These are phyloP conservation scores for Drosophila elegans DNA, from an alignment of 1,140 invertebrate genomes.

Conservation along the genomic window DNA sequence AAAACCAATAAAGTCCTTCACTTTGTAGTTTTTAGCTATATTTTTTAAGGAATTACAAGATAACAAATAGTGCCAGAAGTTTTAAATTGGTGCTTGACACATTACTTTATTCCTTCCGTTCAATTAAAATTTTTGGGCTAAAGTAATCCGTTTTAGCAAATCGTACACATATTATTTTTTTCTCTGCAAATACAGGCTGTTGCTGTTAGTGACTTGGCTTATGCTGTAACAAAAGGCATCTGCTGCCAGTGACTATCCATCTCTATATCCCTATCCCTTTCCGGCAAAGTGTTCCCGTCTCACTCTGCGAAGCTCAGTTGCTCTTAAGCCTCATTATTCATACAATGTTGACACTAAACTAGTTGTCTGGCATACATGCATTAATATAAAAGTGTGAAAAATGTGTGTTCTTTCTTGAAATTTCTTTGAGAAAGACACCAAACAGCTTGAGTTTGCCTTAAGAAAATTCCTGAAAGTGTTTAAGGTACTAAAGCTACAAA, in stretches of 20 bases:
- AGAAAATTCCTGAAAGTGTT: neutral
- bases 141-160: no score
- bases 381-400: conserved; percentile 50
- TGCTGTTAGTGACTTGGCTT: conserved; percentile 52
- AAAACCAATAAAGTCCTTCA: no score
- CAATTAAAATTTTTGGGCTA: no score
- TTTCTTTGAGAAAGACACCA: conserved; percentile 7
- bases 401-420: conserved; percentile 18
- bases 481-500: no score
- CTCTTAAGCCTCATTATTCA: conserved; percentile 69
- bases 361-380: conserved; percentile 48
- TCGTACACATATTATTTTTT: neutral
- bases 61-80: no score
- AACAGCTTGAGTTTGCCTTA: conserved; percentile 17
- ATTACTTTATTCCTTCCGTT: no score
- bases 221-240: conserved; percentile 47
- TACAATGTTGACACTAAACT: conserved; percentile 79
- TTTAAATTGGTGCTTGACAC: no score
- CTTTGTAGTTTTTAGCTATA: no score
- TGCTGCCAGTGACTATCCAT: conserved; percentile 18
- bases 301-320: conserved; percentile 6
- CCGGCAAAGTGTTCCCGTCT: neutral
- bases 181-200: conserved; percentile 33
- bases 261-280: conserved; percentile 6
- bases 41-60: no score